Conservation (phyloP, 2,797 vertebrate genomes). For the Myotis pilosus region DNA sequence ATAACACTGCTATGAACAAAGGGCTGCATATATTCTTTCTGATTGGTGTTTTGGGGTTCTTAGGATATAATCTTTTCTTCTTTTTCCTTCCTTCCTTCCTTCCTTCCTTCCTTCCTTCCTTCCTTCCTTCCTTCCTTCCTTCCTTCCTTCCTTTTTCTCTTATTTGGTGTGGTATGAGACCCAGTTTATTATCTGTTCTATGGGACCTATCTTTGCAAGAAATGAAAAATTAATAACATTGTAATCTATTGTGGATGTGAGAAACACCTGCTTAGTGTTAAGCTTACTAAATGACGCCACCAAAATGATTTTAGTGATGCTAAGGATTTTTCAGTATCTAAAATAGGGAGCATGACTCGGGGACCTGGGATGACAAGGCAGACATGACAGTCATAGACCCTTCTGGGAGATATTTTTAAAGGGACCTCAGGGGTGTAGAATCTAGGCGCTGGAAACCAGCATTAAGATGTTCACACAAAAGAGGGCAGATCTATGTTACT, state of each 20-base stretch:
- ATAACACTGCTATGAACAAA: too few species aligned
- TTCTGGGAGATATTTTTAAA: neutral
- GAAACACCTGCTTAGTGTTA: neutral
- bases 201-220: neutral
- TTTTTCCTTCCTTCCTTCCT: neutral
- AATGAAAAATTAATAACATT: neutral
- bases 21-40: too few species aligned
- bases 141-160: neutral
- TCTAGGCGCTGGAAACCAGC: neutral
- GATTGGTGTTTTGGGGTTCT: too few species aligned
- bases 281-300: neutral
- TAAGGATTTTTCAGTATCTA: neutral
- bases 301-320: neutral
- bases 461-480: neutral
- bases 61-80: neutral
- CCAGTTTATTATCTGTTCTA: neutral
- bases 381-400: neutral
- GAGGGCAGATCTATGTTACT: neutral
- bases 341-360: fast-evolving
- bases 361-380: neutral
- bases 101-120: neutral
- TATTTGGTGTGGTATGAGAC: neutral
- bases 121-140: too few species aligned
- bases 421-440: neutral
- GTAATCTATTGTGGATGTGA: neutral